Evolutionary conservation across 2,888 invertebrate species (phyloP).

Genomic region (Pristionchus arcanus): DNA sequence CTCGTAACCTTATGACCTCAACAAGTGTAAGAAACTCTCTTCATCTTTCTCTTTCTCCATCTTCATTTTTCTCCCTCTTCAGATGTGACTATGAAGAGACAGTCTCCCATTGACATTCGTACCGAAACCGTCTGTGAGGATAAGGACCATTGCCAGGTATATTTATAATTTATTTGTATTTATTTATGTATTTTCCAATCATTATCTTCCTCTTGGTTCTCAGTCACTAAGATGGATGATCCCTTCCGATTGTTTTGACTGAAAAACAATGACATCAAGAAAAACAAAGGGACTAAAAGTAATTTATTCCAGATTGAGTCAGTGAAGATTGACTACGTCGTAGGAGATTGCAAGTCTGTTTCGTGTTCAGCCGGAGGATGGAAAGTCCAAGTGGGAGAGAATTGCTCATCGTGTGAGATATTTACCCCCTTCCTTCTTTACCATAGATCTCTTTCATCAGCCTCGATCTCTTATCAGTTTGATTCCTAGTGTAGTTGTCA

Average conservation of each 20-base stretch:
- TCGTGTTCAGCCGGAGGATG: slow-evolving; percentile 63
- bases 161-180: background rate
- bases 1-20: background rate
- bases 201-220: background rate
- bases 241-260: background rate
- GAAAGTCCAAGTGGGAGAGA: slow-evolving; percentile 65
- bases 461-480: no score
- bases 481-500: background rate
- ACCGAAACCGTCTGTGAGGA: slow-evolving; percentile 50
- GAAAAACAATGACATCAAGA: background rate
- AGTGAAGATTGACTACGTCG: slow-evolving; percentile 67
- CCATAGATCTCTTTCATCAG: no score
- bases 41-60: no score
- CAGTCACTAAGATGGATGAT: no score
- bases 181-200: background rate
- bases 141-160: slow-evolving; percentile 48
- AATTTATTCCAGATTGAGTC: slow-evolving; percentile 62
- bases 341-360: slow-evolving; percentile 69
- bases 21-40: background rate
- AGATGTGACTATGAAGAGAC: slow-evolving; percentile 54
- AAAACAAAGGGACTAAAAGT: background rate
- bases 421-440: background rate
- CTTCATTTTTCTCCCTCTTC: background rate
- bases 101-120: slow-evolving; percentile 56
- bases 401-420: slow-evolving; percentile 67